phyloP scores from a whole-genome alignment of 2,888 invertebrate genomes.

The Polia nebulosa region DNA sequence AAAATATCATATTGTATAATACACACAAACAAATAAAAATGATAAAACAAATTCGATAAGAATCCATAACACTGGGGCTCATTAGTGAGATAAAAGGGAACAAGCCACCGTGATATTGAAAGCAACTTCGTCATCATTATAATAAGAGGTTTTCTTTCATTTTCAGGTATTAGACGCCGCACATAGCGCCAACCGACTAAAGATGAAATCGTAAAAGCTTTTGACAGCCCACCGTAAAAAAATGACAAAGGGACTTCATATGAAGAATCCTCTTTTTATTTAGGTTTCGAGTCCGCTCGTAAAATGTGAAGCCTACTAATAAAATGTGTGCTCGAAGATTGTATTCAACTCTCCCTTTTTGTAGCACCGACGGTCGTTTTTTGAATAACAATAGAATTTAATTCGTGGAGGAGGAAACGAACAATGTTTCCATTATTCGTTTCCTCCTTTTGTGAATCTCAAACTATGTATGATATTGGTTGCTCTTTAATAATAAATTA shows the following conservation, averaged over 20 bases:
- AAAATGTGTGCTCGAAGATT: conserved; percentile 83
- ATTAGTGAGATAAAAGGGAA: conserved; percentile 65
- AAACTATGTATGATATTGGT: conserved; percentile 65
- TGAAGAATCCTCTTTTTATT: conserved; percentile 86
- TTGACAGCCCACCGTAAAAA: conserved; percentile 86
- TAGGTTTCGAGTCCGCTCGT: conserved; percentile 83
- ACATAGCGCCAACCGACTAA: conserved; percentile 70
- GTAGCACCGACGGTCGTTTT: conserved; percentile 67
- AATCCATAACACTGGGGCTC: conserved; percentile 55
- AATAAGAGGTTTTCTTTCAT: conserved; percentile 65
- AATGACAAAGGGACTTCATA: conserved; percentile 85
- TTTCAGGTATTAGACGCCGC: conserved; percentile 70
- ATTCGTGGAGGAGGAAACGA: too few species aligned
- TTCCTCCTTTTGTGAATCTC: conserved; percentile 62
- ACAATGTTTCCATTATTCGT: conserved; percentile 71
- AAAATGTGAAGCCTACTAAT: conserved; percentile 83
- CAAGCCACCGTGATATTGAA: conserved; percentile 63
- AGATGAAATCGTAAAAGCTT: conserved; percentile 86
- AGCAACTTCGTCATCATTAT: conserved; percentile 63
- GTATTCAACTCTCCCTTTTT: conserved; percentile 72
- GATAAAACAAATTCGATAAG: conserved; percentile 55
- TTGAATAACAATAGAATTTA: conserved; percentile 77
- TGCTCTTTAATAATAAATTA: conserved; percentile 59
- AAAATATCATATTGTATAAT: conserved; percentile 31
- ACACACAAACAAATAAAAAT: conserved; percentile 42